A percentile compares a stretch with the other conserved stretches of the same genome.
phyloP scores from a whole-genome alignment of 2,797 vertebrate genomes.

The Lithobates sylvaticus region DNA sequence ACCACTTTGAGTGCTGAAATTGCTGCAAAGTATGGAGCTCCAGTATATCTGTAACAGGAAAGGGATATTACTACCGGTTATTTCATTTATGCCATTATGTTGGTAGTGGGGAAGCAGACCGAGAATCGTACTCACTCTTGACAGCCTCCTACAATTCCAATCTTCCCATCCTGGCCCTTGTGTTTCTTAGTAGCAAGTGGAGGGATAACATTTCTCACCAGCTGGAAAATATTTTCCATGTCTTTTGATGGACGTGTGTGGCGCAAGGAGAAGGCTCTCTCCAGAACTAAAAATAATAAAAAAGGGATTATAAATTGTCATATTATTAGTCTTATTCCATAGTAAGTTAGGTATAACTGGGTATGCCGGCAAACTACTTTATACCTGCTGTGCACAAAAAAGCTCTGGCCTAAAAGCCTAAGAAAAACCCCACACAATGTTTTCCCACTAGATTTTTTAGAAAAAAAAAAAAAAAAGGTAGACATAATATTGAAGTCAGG shows the following conservation, averaged over 20 bases:
- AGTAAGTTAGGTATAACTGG: background rate
- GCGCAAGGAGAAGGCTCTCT: slow-evolving; percentile 82
- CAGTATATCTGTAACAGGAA: slow-evolving; percentile 86
- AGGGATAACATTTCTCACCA: slow-evolving; percentile 89
- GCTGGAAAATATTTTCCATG: slow-evolving; percentile 86
- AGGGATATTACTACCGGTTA: background rate
- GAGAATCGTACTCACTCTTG: slow-evolving; percentile 85
- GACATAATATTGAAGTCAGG: too few relatives aligned
- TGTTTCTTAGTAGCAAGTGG: slow-evolving; percentile 87
- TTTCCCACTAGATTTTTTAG: too few relatives aligned
- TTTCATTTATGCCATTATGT: background rate
- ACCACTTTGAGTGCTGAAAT: slow-evolving; percentile 97
- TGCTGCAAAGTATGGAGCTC: slow-evolving; percentile 96
- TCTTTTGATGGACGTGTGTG: slow-evolving; percentile 75
- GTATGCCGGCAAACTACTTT: too few relatives aligned
- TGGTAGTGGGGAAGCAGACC: background rate
- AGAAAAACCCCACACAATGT: too few relatives aligned
- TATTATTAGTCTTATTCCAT: too few relatives aligned
- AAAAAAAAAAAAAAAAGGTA: too few relatives aligned
- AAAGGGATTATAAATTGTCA: background rate
- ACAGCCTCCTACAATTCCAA: slow-evolving; percentile 94
- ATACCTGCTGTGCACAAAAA: too few relatives aligned
- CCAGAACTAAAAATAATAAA: slow-evolving; percentile 80
- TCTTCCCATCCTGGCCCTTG: slow-evolving; percentile 95
- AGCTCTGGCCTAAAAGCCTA: too few relatives aligned